Base-by-base conservation (phyloP, 2,113 vertebrate species). In the Sorex fumeus region DNA sequence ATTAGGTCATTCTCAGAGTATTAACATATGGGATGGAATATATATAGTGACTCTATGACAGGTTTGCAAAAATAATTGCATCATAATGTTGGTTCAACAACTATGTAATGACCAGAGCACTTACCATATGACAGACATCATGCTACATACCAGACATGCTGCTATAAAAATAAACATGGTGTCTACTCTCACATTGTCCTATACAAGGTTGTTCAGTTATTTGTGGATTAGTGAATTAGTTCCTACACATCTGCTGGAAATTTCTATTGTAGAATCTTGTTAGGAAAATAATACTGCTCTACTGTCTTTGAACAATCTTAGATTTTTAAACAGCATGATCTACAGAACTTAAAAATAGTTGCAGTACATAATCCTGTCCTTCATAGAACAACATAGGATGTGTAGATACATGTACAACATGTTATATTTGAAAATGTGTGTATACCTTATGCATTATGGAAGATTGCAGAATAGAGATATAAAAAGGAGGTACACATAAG, bases 181-280 rank as follows among this genome's bases (percentile, higher is more conserved):
- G 19, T 32, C 69, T 80, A 28, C 32, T 53, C 57, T 82, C 64
- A 70, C 19, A 11, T 15, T 62, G n/a, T 82, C 75, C 75, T 70
- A 79, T 69, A 50, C 30, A 30, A 84, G 28, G n/a, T 82, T 79
- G 60, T 72, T 93, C 62, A 76, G 16, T 30, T 40, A 77, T 80
- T 50, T 95, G 25, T 83, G 66, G 45, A 47, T 79, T 70, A 60
- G n/a, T 28, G 7, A 66, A 53, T 82, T 82, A 15, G 77, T 87
- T n/a, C 40, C 78, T 53, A 95, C 7, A 91, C 21, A 36, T 32
- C 18, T 79, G 78, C 36, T 85, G 11, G 47, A 96, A 88, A 84
- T 87, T 80, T 67, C 27, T 75, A 50, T 32, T 75, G 16, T 67
- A 53, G 15, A 91, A 88, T 79, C 60, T 91, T 13, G 16, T 91